Percentiles rank a stretch among this genome's conserved stretches.
phyloP scores from a whole-genome alignment of 2,113 vertebrate species.

The Platysternon megacephalum region DNA sequence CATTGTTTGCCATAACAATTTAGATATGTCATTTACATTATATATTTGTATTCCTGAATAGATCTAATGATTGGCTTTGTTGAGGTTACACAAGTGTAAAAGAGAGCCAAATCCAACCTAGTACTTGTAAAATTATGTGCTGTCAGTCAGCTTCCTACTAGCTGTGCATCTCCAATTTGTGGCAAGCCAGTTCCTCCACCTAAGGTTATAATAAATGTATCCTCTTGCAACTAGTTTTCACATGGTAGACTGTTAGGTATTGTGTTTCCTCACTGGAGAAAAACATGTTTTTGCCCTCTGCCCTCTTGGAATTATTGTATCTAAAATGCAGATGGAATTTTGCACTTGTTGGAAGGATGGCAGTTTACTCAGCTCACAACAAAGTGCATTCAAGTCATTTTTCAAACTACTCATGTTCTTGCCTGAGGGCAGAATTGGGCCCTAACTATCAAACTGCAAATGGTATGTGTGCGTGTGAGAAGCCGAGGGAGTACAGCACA shows the following conservation, averaged over 20 bases:
- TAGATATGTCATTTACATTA: neutral
- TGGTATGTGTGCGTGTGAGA: neutral
- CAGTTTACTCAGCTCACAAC: neutral
- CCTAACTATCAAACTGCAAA: neutral
- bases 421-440: neutral
- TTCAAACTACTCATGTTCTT: neutral
- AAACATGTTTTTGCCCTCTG: neutral
- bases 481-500: neutral
- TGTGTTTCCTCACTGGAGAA: neutral
- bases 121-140: neutral
- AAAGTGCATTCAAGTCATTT: neutral
- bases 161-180: neutral
- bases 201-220: neutral
- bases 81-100: neutral
- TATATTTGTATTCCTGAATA: neutral
- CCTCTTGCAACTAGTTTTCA: neutral
- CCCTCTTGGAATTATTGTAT: neutral
- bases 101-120: neutral
- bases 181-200: neutral
- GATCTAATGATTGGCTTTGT: neutral
- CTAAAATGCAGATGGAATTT: neutral
- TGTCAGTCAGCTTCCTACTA: neutral
- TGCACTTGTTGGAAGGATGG: neutral
- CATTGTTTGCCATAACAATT: neutral
- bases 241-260: neutral